phyloP scores from a whole-genome alignment of 2,888 invertebrate species.

The Mesorhabditis sp. region DNA sequence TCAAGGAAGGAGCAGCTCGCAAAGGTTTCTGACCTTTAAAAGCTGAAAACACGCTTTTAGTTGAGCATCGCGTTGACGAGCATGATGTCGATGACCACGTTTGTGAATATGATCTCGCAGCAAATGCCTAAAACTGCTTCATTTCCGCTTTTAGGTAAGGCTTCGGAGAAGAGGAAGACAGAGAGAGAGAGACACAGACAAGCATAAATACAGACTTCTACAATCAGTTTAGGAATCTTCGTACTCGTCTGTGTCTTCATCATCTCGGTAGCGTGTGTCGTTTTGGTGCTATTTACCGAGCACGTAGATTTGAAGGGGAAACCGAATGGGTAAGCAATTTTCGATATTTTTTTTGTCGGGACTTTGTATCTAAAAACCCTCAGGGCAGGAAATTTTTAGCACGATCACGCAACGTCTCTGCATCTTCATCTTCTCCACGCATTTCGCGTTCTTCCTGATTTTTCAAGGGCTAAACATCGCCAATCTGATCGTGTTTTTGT shows the following conservation, averaged over 20 bases:
- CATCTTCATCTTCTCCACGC: neutral
- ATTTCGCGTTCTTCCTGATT: neutral
- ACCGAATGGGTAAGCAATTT: too few species aligned
- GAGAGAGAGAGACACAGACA: neutral
- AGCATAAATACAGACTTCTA: neutral
- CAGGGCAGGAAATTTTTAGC: neutral
- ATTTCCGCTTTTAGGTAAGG: neutral
- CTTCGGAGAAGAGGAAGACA: neutral
- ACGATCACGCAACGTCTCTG: neutral
- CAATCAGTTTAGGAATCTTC: neutral
- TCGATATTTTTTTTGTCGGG: too few species aligned
- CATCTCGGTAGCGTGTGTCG: too few species aligned
- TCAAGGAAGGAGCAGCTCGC: neutral
- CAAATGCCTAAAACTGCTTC: neutral
- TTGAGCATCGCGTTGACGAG: slow-evolving; percentile 1
- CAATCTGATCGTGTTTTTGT: neutral
- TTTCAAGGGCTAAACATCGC: neutral
- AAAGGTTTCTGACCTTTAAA: too few species aligned
- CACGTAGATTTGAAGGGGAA: neutral
- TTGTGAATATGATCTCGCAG: neutral
- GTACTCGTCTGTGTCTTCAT: neutral
- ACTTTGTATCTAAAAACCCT: too few species aligned
- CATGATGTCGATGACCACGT: neutral
- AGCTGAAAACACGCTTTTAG: too few species aligned
- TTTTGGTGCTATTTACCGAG: neutral